Percentiles rank a stretch among this genome's conserved stretches.
These are phyloP conservation scores for Lamellibrachia columna DNA, from an alignment of 2,888 invertebrate species.

Conservation along the genomic window DNA sequence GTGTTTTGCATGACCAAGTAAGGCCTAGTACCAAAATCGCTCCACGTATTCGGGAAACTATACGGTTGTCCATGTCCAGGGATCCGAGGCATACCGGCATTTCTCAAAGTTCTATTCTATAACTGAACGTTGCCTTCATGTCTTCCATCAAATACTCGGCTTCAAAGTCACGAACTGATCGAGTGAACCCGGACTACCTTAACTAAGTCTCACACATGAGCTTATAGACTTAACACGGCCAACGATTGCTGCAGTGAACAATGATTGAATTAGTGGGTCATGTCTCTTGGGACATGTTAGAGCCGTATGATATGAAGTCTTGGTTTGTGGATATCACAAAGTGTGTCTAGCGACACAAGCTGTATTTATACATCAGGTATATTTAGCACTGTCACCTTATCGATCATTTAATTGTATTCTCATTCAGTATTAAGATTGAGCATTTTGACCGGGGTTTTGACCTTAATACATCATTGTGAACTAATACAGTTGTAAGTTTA, in stretches of 20 bases:
- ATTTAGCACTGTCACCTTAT: background rate
- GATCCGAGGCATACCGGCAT: no score
- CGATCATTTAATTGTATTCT: background rate
- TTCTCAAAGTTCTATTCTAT: background rate
- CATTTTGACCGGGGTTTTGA: background rate
- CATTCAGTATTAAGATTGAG: background rate
- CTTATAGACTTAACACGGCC: conserved; percentile 14
- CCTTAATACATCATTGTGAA: background rate
- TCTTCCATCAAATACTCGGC: background rate
- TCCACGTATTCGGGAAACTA: no score
- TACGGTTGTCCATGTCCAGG: no score
- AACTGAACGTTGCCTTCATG: background rate
- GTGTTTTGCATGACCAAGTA: no score
- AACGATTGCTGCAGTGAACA: background rate
- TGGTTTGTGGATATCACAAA: background rate
- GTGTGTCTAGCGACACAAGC: background rate
- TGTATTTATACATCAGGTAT: background rate
- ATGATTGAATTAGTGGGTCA: background rate
- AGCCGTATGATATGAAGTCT: background rate
- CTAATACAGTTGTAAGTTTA: background rate
- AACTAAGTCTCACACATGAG: background rate
- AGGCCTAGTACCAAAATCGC: no score
- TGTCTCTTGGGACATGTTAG: background rate
- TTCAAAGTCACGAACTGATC: background rate
- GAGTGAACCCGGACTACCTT: background rate